A percentile compares a stretch with the other conserved stretches of the same genome.
phyloP scores from a whole-genome alignment of 2,797 vertebrate species.

The Macropodus opercularis region DNA sequence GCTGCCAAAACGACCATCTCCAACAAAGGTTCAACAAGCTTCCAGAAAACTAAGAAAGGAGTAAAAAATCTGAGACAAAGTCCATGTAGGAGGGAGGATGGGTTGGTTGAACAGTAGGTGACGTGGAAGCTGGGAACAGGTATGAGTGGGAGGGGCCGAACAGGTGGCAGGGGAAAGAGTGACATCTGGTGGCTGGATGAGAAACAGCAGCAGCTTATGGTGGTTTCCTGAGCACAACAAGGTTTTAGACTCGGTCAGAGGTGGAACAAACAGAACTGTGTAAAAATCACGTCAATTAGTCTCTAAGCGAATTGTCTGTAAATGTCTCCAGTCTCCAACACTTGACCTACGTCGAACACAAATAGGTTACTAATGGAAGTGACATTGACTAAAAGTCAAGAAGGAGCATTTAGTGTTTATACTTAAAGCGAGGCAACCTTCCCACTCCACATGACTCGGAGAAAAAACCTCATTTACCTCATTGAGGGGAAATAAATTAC shows the following conservation, averaged over 20 bases:
- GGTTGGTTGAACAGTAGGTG: no score
- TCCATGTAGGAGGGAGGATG: no score
- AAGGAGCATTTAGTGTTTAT: slow-evolving; percentile 6
- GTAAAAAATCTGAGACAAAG: no score
- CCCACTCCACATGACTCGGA: not conserved
- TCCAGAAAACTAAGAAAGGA: no score
- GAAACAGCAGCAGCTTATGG: no score
- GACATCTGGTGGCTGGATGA: not conserved
- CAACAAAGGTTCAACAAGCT: no score
- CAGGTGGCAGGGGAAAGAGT: not conserved
- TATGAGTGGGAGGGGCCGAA: no score
- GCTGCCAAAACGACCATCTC: no score
- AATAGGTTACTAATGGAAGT: slow-evolving; percentile 30
- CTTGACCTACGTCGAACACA: slow-evolving; percentile 20
- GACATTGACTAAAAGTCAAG: slow-evolving; percentile 6
- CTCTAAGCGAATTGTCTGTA: slow-evolving; percentile 21
- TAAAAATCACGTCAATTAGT: slow-evolving; percentile 2
- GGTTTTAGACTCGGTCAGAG: no score
- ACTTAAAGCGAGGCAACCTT: slow-evolving; percentile 14
- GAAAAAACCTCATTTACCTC: slow-evolving; percentile 27
- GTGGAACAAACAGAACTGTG: not conserved
- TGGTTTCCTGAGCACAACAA: not conserved
- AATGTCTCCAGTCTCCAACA: slow-evolving; percentile 20
- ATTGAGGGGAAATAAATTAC: slow-evolving; percentile 11
- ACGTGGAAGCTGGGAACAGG: no score